These are phyloP conservation scores for Oedothorax gibbosus DNA, from an alignment of 1,140 invertebrate genomes.

Conservation along the genomic window DNA sequence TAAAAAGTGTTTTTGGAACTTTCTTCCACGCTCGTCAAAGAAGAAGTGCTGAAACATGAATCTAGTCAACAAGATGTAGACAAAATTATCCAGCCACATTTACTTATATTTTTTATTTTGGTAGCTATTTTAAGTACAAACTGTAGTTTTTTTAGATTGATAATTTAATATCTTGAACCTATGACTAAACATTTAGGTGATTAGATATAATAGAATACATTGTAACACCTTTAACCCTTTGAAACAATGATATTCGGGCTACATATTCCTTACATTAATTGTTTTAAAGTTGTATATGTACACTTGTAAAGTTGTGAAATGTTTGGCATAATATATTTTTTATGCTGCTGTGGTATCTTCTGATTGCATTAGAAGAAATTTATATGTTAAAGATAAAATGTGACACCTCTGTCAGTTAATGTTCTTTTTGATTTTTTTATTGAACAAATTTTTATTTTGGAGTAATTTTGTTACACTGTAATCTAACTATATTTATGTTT, in stretches of 20 bases:
- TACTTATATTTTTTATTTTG: conserved; percentile 46
- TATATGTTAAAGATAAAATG: neutral
- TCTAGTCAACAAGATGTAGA: conserved; percentile 7
- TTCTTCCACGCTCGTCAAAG: conserved; percentile 39
- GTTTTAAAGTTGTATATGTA: neutral
- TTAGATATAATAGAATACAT: conserved; percentile 31
- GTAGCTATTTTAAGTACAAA: conserved; percentile 52
- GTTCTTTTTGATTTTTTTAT: neutral
- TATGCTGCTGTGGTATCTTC: conserved; percentile 1
- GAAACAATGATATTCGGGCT: neutral
- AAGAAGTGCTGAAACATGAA: conserved; percentile 60
- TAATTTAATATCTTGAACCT: conserved; percentile 22
- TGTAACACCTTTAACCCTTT: neutral
- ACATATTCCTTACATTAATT: conserved; percentile 11
- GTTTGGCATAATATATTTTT: conserved; percentile 23
- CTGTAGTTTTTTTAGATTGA: conserved; percentile 1
- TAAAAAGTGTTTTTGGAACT: conserved; percentile 57
- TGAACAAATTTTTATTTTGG: neutral
- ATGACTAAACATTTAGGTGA: conserved; percentile 14
- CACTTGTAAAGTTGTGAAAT: conserved; percentile 6
- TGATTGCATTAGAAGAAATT: conserved; percentile 5
- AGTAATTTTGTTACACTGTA: neutral
- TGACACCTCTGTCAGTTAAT: neutral
- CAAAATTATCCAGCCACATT: conserved; percentile 60
- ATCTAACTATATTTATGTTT: neutral